Evolutionary conservation across 1,140 invertebrate genomes (phyloP).

Genomic region (Epicauta chinensis): DNA sequence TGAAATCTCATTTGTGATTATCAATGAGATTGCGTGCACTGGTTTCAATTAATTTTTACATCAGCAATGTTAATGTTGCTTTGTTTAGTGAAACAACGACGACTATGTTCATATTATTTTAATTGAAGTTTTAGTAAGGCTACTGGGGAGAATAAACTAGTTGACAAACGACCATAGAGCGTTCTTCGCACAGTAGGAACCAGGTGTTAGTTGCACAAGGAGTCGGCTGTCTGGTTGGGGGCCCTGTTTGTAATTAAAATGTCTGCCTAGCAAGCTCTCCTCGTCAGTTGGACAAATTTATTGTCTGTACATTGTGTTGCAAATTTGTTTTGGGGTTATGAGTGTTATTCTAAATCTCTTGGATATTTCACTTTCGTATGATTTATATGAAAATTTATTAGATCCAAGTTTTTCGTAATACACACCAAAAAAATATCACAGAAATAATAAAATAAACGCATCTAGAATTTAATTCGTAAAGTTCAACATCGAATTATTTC

Average conservation of each 20-base stretch:
- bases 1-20: conserved; percentile 23
- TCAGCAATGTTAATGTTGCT: no score
- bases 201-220: conserved; percentile 25
- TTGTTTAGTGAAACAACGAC: no score
- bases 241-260: conserved; percentile 35
- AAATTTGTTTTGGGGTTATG: conserved; percentile 38
- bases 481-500: no score
- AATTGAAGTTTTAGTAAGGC: no score
- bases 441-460: no score
- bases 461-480: no score
- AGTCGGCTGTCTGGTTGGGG: conserved; percentile 11
- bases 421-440: no score
- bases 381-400: conserved; percentile 27
- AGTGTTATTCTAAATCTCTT: conserved; percentile 32
- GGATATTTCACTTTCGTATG: conserved; percentile 25
- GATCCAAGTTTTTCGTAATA: not conserved
- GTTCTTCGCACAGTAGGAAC: conserved; percentile 19
- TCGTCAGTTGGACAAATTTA: conserved; percentile 37
- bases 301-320: conserved; percentile 33
- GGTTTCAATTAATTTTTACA: no score
- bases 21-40: not conserved
- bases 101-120: no score
- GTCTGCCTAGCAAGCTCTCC: conserved; percentile 31
- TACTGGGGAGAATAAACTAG: no score
- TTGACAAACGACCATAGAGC: conserved; percentile 6